These are phyloP conservation scores for Lagria hirta DNA, from an alignment of 2,888 invertebrate species.

Conservation along the genomic window DNA sequence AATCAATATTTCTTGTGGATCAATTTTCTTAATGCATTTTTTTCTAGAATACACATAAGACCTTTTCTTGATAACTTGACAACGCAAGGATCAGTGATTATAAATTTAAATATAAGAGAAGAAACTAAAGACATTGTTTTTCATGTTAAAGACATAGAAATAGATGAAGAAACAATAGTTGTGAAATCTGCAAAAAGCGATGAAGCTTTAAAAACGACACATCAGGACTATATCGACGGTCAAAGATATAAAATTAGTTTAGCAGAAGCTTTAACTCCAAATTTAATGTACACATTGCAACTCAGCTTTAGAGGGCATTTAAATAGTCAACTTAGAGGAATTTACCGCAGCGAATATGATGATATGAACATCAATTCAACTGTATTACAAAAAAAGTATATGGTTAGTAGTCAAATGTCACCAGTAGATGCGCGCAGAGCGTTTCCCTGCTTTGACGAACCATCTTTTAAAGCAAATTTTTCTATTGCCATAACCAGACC, in stretches of 20 bases:
- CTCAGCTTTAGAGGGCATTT: conserved; percentile 59
- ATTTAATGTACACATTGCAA: conserved; percentile 53
- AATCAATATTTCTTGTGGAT: too few species aligned
- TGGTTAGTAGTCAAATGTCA: conserved; percentile 80
- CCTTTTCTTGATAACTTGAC: conserved; percentile 55
- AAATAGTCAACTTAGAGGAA: conserved; percentile 60
- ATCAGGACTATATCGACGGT: conserved; percentile 44
- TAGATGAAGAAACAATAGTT: conserved; percentile 48
- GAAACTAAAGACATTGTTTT: conserved; percentile 54
- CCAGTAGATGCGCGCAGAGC: conserved; percentile 77
- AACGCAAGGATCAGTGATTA: conserved; percentile 52
- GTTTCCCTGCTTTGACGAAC: conserved; percentile 89
- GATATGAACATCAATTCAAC: conserved; percentile 31
- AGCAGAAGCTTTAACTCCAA: conserved; percentile 46
- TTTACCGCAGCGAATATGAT: conserved; percentile 59
- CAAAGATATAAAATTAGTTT: conserved; percentile 51
- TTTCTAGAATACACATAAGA: conserved; percentile 46
- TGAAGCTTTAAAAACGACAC: conserved; percentile 48
- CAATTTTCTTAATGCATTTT: too few species aligned
- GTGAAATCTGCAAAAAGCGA: conserved; percentile 33
- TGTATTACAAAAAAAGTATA: too few species aligned
- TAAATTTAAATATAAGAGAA: conserved; percentile 50
- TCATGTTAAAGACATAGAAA: conserved; percentile 53
- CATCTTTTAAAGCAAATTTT: conserved; percentile 76
- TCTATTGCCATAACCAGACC: conserved; percentile 67